These are phyloP conservation scores for Ferdinandea cuprea DNA, from an alignment of 2,888 invertebrate genomes.

Conservation along the genomic window DNA sequence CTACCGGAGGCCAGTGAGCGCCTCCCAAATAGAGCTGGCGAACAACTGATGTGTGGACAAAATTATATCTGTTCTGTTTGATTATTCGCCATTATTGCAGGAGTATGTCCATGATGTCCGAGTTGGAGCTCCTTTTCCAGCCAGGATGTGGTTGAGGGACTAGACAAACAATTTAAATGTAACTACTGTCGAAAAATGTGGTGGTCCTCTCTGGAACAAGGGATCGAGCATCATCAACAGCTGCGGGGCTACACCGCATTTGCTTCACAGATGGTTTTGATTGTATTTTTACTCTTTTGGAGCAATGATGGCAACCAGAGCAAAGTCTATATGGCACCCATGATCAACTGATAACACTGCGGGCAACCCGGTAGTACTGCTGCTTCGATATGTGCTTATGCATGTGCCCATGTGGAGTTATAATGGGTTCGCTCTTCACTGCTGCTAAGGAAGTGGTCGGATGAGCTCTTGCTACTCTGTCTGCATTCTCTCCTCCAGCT, in stretches of 20 bases:
- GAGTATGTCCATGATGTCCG: slow-evolving; percentile 21
- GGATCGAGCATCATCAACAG: slow-evolving; percentile 56
- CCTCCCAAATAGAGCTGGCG: slow-evolving; percentile 46
- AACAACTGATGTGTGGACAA: slow-evolving; percentile 72
- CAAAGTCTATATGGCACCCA: slow-evolving; percentile 30
- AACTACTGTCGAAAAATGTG: slow-evolving; percentile 72
- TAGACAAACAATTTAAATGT: slow-evolving; percentile 74
- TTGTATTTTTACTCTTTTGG: too few relatives aligned
- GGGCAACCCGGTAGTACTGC: slow-evolving; percentile 44
- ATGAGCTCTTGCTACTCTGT: slow-evolving; percentile 62
- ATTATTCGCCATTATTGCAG: slow-evolving; percentile 69
- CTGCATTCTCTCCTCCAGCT: slow-evolving; percentile 48
- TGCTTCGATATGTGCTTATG: slow-evolving; percentile 40
- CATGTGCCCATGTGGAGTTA: slow-evolving; percentile 15
- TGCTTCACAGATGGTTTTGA: slow-evolving; percentile 56
- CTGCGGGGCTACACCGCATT: slow-evolving; percentile 52
- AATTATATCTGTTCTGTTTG: slow-evolving; percentile 73
- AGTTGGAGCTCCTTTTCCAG: slow-evolving; percentile 14
- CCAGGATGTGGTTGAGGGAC: slow-evolving; percentile 58
- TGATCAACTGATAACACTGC: slow-evolving; percentile 69
- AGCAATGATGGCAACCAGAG: too few relatives aligned
- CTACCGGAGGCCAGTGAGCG: slow-evolving; percentile 1
- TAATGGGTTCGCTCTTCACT: slow-evolving; percentile 44
- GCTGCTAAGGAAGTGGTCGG: slow-evolving; percentile 68
- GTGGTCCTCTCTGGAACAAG: slow-evolving; percentile 17